A percentile compares a stretch with the other conserved stretches of the same genome.
phyloP scores from a whole-genome alignment of 2,113 vertebrate species.

The Oreotrochilus melanogaster region DNA sequence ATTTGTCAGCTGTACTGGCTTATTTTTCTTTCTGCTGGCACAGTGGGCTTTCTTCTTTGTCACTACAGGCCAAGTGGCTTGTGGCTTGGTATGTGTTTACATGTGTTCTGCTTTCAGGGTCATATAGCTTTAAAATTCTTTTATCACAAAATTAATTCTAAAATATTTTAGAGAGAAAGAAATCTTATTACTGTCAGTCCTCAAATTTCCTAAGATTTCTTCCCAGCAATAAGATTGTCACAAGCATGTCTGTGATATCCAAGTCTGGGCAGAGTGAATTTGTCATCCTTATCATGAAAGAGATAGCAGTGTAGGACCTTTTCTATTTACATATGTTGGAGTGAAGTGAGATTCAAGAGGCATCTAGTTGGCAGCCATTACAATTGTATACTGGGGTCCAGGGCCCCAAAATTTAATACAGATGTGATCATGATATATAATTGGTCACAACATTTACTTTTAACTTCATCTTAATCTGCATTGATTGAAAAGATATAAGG shows the following conservation, averaged over 20 bases:
- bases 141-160: background rate
- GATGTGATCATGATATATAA: rapidly evolving
- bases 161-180: background rate
- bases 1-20: background rate
- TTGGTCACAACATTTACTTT: background rate
- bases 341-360: background rate
- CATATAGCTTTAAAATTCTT: background rate
- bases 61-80: background rate
- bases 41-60: background rate
- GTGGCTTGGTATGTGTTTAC: background rate
- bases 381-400: background rate
- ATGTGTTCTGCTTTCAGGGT: background rate
- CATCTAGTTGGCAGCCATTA: background rate
- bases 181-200: background rate
- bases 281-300: background rate
- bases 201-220: background rate
- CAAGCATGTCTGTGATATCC: background rate
- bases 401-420: background rate
- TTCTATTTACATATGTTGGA: background rate
- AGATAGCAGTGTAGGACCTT: background rate
- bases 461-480: background rate
- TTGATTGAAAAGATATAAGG: background rate
- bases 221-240: background rate
- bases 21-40: background rate
- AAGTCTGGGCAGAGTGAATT: background rate